Evolutionary conservation across 2,113 vertebrate species (phyloP).

Genomic region (Ophthalmolycus amberensis): DNA sequence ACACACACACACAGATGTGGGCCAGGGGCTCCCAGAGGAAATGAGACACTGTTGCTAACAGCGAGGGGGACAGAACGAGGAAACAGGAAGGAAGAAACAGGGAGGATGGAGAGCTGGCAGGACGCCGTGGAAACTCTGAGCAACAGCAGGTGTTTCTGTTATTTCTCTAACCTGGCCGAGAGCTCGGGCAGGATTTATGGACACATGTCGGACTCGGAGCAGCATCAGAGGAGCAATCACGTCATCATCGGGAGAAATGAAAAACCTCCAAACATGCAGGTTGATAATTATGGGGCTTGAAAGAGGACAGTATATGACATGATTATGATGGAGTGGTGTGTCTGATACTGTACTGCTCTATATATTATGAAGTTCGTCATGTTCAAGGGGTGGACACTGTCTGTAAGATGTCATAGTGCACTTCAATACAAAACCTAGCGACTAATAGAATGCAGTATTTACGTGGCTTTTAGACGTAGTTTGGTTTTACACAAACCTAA

Average conservation of each 20-base stretch:
- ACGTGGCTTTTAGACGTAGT: background rate
- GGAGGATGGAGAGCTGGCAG: constrained; percentile 20
- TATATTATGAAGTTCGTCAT: background rate
- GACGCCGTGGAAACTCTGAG: constrained; percentile 42
- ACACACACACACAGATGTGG: constrained; percentile 29
- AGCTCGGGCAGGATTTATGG: background rate
- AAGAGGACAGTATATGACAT: background rate
- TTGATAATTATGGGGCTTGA: background rate
- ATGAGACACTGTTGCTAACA: constrained; percentile 23
- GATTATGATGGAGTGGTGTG: background rate
- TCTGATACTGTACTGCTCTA: background rate
- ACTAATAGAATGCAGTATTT: background rate
- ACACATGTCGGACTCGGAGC: background rate
- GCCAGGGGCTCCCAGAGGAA: constrained; percentile 41
- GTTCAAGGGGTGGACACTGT: background rate
- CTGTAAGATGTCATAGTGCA: background rate
- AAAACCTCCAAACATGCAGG: background rate
- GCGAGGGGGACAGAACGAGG: constrained; percentile 22
- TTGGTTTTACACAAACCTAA: too few relatives aligned
- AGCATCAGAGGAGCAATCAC: background rate
- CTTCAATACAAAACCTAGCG: background rate
- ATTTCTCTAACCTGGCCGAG: constrained; percentile 30
- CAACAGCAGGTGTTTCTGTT: constrained; percentile 44
- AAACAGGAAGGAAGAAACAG: background rate
- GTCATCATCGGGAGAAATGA: background rate